A percentile compares a stretch with the other conserved stretches of the same genome.
phyloP scores from a whole-genome alignment of 2,113 vertebrate genomes.

The Odocoileus hemionus region DNA sequence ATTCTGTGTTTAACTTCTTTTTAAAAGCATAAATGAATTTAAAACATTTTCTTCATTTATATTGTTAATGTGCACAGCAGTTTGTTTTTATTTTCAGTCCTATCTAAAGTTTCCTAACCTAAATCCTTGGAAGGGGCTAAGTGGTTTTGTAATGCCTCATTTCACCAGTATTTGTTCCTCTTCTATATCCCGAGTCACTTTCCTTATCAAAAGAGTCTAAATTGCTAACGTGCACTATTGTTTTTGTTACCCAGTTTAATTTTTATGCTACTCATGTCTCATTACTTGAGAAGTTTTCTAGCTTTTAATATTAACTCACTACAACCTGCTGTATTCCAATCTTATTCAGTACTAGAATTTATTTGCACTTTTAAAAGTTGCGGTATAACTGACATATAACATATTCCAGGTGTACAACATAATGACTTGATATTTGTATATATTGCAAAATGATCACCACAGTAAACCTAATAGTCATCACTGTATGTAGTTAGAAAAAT shows the following conservation, averaged over 20 bases:
- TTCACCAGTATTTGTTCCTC: background rate
- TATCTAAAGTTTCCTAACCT: background rate
- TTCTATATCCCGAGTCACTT: background rate
- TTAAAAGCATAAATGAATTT: background rate
- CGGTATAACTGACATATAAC: background rate
- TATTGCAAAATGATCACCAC: background rate
- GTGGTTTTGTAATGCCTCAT: background rate
- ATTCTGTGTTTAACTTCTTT: background rate
- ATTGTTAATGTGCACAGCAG: background rate
- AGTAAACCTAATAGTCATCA: background rate
- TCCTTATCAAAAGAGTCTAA: background rate
- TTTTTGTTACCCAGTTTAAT: background rate
- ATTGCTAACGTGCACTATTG: background rate
- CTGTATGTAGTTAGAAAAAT: background rate
- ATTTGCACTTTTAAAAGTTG: background rate
- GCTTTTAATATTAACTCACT: background rate
- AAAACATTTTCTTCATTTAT: background rate
- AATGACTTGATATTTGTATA: background rate
- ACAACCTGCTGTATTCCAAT: background rate
- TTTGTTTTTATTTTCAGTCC: background rate
- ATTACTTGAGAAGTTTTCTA: constrained; percentile 9
- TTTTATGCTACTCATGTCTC: background rate
- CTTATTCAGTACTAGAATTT: background rate
- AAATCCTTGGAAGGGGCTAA: background rate
- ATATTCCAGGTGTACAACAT: background rate